Evolutionary conservation across 2,113 vertebrate genomes (phyloP).

Genomic region (Shinisaurus crocodilurus): DNA sequence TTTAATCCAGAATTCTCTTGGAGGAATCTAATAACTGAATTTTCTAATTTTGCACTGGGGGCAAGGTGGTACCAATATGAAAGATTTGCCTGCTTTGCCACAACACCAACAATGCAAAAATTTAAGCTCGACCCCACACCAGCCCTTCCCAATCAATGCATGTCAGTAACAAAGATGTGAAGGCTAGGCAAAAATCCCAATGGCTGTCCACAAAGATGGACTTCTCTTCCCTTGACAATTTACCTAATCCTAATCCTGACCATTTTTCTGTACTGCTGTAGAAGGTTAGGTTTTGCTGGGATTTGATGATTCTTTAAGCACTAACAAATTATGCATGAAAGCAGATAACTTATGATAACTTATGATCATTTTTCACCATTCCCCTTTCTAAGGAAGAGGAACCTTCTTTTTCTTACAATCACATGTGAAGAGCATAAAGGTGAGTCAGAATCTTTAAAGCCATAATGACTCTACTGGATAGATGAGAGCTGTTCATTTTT

Average conservation of each 20-base stretch:
- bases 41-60: too few relatives aligned
- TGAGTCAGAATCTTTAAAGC: not conserved
- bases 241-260: not conserved
- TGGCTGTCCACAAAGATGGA: too few relatives aligned
- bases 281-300: not conserved
- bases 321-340: not conserved
- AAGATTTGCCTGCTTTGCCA: too few relatives aligned
- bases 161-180: not conserved
- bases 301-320: not conserved
- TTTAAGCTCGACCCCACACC: not conserved
- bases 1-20: too few relatives aligned
- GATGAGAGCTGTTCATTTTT: not conserved
- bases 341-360: not conserved
- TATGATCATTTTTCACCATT: not conserved
- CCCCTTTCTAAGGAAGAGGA: not conserved
- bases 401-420: not conserved
- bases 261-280: not conserved
- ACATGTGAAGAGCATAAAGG: not conserved
- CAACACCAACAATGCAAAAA: too few relatives aligned
- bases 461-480: accelerated
- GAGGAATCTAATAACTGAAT: too few relatives aligned
- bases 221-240: not conserved
- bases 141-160: not conserved
- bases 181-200: not conserved
- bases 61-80: too few relatives aligned